These are phyloP conservation scores for Caenorhabditis afra DNA, from an alignment of 2,888 invertebrate species.

Conservation along the genomic window DNA sequence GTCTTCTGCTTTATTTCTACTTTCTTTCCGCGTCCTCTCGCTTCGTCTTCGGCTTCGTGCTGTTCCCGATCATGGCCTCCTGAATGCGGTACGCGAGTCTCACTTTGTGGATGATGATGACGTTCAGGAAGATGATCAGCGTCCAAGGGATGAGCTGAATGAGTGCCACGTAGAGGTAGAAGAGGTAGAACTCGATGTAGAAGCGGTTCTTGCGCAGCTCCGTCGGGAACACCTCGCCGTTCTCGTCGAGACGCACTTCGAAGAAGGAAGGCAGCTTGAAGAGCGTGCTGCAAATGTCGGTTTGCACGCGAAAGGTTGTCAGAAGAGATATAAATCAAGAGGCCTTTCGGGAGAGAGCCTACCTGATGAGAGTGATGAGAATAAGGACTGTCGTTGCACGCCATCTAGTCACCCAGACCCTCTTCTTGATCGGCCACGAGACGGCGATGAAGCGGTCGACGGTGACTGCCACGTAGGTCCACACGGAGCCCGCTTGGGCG, in stretches of 20 bases:
- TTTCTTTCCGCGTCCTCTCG: slow-evolving; percentile 72
- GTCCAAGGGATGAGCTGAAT: slow-evolving; percentile 76
- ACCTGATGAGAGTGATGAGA: slow-evolving; percentile 71
- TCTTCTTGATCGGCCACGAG: slow-evolving; percentile 72
- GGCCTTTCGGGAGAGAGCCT: not conserved
- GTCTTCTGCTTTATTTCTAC: slow-evolving; percentile 15
- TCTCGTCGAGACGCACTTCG: slow-evolving; percentile 67
- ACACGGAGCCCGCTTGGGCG: slow-evolving; percentile 76
- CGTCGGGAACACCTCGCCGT: slow-evolving; percentile 69
- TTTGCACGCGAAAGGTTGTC: too few relatives aligned
- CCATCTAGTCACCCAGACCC: slow-evolving; percentile 75
- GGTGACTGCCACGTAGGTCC: slow-evolving; percentile 79
- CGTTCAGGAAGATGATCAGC: slow-evolving; percentile 77
- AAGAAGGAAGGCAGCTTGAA: slow-evolving; percentile 78
- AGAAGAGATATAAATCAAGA: too few relatives aligned
- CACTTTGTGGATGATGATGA: slow-evolving; percentile 70
- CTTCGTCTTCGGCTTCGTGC: slow-evolving; percentile 40
- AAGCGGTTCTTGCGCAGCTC: slow-evolving; percentile 68
- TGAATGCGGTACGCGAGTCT: slow-evolving; percentile 57
- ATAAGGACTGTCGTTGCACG: slow-evolving; percentile 63
- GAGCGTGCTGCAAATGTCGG: slow-evolving; percentile 69
- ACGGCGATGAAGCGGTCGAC: slow-evolving; percentile 78
- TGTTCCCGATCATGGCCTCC: slow-evolving; percentile 45
- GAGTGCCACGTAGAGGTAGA: slow-evolving; percentile 73
- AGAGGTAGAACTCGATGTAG: slow-evolving; percentile 72